Evolutionary conservation across 2,888 invertebrate species (phyloP), one percentile per base, ranked within the genome.

Genomic region (Chrysotoxum bicinctum): DNA sequence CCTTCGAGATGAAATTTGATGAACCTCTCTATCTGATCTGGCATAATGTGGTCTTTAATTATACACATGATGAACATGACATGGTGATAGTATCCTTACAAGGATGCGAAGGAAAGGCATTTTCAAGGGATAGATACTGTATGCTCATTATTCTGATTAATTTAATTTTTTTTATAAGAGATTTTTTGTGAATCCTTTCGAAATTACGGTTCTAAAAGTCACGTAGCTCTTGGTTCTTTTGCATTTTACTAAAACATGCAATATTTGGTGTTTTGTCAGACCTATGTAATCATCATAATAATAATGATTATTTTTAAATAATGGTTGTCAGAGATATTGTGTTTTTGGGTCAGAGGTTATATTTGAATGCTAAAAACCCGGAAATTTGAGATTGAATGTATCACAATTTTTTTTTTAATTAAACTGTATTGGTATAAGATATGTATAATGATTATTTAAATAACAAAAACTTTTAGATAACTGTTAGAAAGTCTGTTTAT

Each of bases 91-190:
- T 45, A 45, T 19, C 6, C 12, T 12, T 35, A 35, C 12, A 12
- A 1, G 3, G 8, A 35, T 2, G 58, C n/a, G 40, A 40, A 23
- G n/a, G 9, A 60, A 60, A 40, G 3, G 0, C 1, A 21, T 60
- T 60, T 60, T 21, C 0, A 3, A 21, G 12, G 21, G 30, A 52
- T 30, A 23, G 10, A 4, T 6, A 7, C 19, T 26, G 26, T 52
- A 8, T 37, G n/a, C 23, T 60, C 58, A 60, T 60, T 60, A 60
- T 60, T 40, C 58, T 23, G 40, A 60, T 60, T 23, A n/a, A 60
- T 60, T 37, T 60, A 9, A n/a, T 3, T 23, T 16, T 58, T 23
- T 32, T 32, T 37, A 1, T 21, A 23, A 60, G 40, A 60, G 37
- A 37, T 14, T 2, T 23, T 40, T 40, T 60, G 23, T 10, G 21